These are phyloP conservation scores for Pyrgilauda ruficollis DNA, from an alignment of 2,113 vertebrate species.

Conservation along the genomic window DNA sequence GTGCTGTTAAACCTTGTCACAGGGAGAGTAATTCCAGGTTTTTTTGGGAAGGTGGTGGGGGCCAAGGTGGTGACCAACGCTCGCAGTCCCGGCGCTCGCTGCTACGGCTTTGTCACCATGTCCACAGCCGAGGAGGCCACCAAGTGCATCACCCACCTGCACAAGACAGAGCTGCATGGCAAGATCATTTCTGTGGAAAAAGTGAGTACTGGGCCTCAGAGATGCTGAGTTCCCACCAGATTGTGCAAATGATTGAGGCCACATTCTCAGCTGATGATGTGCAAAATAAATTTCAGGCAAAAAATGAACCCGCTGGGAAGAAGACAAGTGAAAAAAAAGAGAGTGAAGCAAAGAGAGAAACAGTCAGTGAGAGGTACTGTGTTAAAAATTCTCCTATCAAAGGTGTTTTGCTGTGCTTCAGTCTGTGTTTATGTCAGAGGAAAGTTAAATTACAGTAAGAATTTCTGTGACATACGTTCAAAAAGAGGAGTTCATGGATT, in stretches of 20 bases:
- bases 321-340: constrained; percentile 86
- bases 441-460: neutral
- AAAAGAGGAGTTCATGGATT: neutral
- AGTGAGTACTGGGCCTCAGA: constrained; percentile 65
- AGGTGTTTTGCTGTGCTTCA: neutral
- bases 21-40: neutral
- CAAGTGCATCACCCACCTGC: constrained; percentile 89
- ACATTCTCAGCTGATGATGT: neutral
- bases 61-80: constrained; percentile 98
- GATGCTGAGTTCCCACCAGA: rapidly evolving
- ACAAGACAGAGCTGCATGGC: constrained; percentile 93
- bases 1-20: neutral
- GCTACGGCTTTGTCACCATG: constrained; percentile 98
- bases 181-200: constrained; percentile 97
- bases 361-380: constrained; percentile 73
- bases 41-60: constrained; percentile 85
- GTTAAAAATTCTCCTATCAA: constrained; percentile 69
- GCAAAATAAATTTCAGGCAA: constrained; percentile 79
- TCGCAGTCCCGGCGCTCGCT: constrained; percentile 92
- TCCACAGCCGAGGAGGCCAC: constrained; percentile 90
- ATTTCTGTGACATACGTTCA: neutral
- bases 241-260: neutral
- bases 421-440: neutral
- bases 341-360: constrained; percentile 80
- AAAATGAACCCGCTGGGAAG: constrained; percentile 93